phyloP scores from a whole-genome alignment of 2,888 invertebrate genomes.

The Omphaloscelis lunosa region DNA sequence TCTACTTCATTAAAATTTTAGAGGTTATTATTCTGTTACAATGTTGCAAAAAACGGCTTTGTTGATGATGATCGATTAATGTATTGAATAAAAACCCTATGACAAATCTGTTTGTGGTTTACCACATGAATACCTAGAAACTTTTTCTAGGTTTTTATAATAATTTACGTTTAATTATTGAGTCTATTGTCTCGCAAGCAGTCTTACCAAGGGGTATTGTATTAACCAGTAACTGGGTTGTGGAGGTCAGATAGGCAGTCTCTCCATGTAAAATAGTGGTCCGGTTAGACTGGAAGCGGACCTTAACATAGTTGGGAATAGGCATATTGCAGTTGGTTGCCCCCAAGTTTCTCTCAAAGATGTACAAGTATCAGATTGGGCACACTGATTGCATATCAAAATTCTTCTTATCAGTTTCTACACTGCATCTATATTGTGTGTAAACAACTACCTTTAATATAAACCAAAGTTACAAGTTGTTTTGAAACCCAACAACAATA shows the following conservation, averaged over 20 bases:
- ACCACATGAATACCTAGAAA: background rate
- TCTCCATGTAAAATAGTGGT: no score
- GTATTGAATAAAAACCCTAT: background rate
- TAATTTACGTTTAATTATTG: background rate
- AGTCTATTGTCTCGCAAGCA: background rate
- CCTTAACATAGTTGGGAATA: no score
- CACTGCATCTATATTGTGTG: background rate
- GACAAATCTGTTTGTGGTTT: background rate
- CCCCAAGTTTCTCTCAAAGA: background rate
- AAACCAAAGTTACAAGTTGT: constrained; percentile 5
- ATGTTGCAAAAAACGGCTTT: background rate
- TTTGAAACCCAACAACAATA: background rate
- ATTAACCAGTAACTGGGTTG: no score
- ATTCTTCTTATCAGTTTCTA: constrained; percentile 10
- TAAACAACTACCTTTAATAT: constrained; percentile 18
- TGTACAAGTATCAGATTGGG: background rate
- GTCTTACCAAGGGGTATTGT: background rate
- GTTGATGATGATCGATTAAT: background rate
- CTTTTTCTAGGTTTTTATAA: background rate
- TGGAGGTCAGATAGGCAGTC: no score
- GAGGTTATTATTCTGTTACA: background rate
- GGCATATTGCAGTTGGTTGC: background rate
- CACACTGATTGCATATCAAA: constrained; percentile 12
- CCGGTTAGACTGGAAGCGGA: no score
- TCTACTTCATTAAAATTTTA: constrained; percentile 3